Percentiles rank a stretch among this genome's conserved stretches.
Conservation (phyloP, 1,140 invertebrate genomes). For the Mercenaria mercenaria region DNA sequence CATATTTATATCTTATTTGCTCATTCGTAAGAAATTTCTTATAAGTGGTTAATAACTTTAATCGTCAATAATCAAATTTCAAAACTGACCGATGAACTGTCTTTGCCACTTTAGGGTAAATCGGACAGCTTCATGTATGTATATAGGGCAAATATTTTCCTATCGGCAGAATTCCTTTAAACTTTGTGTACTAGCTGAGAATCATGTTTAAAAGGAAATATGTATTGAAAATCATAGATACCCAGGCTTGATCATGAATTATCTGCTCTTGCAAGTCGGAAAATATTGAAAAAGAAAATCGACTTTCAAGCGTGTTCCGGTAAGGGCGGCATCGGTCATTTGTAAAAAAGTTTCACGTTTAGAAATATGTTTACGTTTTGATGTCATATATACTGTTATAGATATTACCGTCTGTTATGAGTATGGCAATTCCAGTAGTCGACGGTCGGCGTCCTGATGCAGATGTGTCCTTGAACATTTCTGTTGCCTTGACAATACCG, state of each 20-base stretch:
- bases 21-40: too few species aligned
- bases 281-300: too few species aligned
- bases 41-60: too few species aligned
- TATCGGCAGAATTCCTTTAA: too few species aligned
- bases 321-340: not conserved
- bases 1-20: too few species aligned
- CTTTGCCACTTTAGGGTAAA: not conserved
- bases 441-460: not conserved
- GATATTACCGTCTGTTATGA: not conserved
- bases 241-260: too few species aligned
- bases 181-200: too few species aligned
- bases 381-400: not conserved
- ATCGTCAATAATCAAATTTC: not conserved
- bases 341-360: not conserved
- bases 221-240: too few species aligned
- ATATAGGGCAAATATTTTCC: too few species aligned
- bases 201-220: too few species aligned
- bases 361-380: not conserved
- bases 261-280: too few species aligned
- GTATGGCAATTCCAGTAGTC: not conserved
- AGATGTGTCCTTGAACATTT: not conserved
- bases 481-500: not conserved
- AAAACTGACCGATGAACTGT: not conserved
- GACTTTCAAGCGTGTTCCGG: not conserved
- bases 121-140: not conserved